Evolutionary conservation across 2,888 invertebrate species (phyloP), one percentile per base, ranked within the genome.

Genomic region (Netelia melanura): DNA sequence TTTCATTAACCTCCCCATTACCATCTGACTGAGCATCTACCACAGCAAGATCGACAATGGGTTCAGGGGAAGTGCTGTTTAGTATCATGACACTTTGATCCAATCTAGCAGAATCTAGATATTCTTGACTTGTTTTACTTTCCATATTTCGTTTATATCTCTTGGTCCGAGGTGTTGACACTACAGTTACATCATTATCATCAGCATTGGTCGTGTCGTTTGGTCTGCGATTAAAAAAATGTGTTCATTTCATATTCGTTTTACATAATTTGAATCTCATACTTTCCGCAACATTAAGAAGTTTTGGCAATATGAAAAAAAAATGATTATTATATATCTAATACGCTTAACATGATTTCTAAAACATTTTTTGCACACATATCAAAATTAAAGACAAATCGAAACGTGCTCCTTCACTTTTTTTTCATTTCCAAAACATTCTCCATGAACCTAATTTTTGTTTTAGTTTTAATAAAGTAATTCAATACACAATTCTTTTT

Each of bases 21-120:
- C 74, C 68, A n/a, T 62, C 67, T 17, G 54, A 25, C 44, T 75
- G 77, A 0, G 52, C n/a, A 21, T 79, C 82, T 8, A 83, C 70
- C 30, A 74, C 17, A 0, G 64, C 76, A 1, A 86, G 74, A 25
- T 81, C 81, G 0, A 83, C 68, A 23, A 48, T 54, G 0, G 54
- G 30, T 6, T 10, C 21, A 3, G 67, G 23, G 14, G n/a, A 43
- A 9, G 62, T 25, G 5, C 86, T 86, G 17, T 79, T 85, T 5
- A 87, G 52, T 3, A 87, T 64, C 10, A 87, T 61, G 11, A 87
- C 70, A 8, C 86, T 87, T 9, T 82, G 79, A 54, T 83, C 83
- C 0, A 72, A 38, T 21, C 17, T 58, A 5, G 58, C 11, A 0
- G 48, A 48, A 48, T 1, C 48, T 14, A 38, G 38, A 38, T 3